Conservation (phyloP, 2,888 invertebrate genomes). For the Iselma pallidipennis region DNA sequence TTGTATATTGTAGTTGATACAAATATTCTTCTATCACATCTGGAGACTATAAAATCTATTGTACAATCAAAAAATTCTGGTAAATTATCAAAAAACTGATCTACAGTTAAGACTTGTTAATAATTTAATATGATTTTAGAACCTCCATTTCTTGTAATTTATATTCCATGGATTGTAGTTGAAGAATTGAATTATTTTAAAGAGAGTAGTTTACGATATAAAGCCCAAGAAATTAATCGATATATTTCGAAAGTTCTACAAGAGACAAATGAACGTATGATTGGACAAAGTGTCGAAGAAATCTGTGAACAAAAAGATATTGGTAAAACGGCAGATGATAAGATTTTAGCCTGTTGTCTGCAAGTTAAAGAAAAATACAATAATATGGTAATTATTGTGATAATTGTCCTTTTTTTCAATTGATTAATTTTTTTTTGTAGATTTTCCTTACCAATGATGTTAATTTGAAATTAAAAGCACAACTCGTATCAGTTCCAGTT, state of each 20-base stretch:
- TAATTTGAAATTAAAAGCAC: conserved; percentile 63
- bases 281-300: conserved; percentile 63
- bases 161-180: conserved; percentile 65
- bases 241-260: conserved; percentile 61
- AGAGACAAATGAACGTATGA: conserved; percentile 46
- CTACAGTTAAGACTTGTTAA: too few species aligned
- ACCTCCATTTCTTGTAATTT: conserved; percentile 51
- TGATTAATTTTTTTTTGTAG: conserved; percentile 48
- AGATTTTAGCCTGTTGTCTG: conserved; percentile 63
- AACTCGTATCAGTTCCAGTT: conserved; percentile 56
- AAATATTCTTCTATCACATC: conserved; percentile 57
- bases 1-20: conserved; percentile 58
- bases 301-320: conserved; percentile 61
- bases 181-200: conserved; percentile 64
- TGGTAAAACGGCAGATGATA: conserved; percentile 62
- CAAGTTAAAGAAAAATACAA: conserved; percentile 60
- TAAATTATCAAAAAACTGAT: conserved; percentile 13
- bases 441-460: conserved; percentile 63
- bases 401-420: neutral
- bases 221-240: conserved; percentile 56
- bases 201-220: conserved; percentile 40
- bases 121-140: conserved; percentile 34
- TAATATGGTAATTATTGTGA: conserved; percentile 57
- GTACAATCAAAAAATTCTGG: conserved; percentile 33
- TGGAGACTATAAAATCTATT: conserved; percentile 52